A percentile compares a stretch with the other conserved stretches of the same genome.
phyloP scores from a whole-genome alignment of 2,113 vertebrate genomes.

The Mungos mungo region DNA sequence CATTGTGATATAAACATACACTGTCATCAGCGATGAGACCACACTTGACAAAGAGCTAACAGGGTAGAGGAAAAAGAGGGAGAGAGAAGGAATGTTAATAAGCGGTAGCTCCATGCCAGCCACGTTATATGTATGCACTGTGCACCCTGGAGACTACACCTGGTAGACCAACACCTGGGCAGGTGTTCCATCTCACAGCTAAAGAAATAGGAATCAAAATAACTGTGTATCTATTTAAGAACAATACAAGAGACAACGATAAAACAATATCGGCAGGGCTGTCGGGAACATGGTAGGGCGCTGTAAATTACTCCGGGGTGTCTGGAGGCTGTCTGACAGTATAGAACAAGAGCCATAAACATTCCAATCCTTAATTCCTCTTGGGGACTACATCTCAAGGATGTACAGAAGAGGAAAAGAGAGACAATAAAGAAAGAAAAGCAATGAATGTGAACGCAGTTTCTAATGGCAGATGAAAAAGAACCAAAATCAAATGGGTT shows the following conservation, averaged over 20 bases:
- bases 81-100: not conserved
- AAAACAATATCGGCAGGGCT: not conserved
- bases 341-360: not conserved
- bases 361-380: not conserved
- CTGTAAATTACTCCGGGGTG: not conserved
- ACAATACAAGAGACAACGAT: not conserved
- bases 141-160: not conserved
- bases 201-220: not conserved
- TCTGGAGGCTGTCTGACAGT: not conserved
- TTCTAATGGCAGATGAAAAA: not conserved
- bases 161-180: not conserved
- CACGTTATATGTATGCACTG: fast-evolving
- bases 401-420: not conserved
- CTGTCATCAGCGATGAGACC: not conserved
- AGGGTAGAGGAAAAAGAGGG: not conserved
- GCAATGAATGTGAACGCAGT: not conserved
- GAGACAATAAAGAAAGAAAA: not conserved
- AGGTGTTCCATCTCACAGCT: not conserved
- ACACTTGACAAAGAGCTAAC: not conserved
- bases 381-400: not conserved
- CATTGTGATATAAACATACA: not conserved
- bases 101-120: not conserved
- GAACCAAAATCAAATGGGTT: not conserved
- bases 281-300: not conserved
- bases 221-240: not conserved